These are phyloP conservation scores for Syngnathus floridae DNA, from an alignment of 2,113 vertebrate genomes.

Conservation along the genomic window DNA sequence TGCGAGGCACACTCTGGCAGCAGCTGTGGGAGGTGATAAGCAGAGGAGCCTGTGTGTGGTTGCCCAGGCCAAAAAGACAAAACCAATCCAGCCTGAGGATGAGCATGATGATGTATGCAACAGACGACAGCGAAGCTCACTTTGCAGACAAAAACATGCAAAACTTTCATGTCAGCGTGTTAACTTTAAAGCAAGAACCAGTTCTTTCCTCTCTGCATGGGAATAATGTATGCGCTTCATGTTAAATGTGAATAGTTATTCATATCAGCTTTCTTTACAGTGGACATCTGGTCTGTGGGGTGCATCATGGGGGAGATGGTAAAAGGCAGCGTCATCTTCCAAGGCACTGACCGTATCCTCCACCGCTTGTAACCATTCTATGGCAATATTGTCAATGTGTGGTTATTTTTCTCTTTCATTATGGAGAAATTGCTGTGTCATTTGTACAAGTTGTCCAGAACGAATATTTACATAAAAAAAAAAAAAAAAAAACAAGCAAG, in stretches of 20 bases:
- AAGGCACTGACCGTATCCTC: conserved; percentile 99
- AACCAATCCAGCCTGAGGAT: conserved; percentile 36
- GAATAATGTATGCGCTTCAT: conserved; percentile 9
- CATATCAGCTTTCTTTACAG: conserved; percentile 79
- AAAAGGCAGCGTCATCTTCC: conserved; percentile 98
- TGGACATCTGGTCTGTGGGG: conserved; percentile 99
- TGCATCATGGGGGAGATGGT: conserved; percentile 99
- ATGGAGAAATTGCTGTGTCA: not conserved
- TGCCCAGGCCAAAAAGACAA: conserved; percentile 18
- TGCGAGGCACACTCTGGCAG: conserved; percentile 23
- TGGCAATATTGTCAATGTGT: not conserved
- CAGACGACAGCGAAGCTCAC: conserved; percentile 1
- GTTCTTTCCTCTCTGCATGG: not conserved
- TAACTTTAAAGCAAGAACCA: conserved; percentile 4
- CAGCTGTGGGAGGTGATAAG: conserved; percentile 66
- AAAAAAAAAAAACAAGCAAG: not conserved
- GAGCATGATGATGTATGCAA: conserved; percentile 30
- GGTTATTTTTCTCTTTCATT: not conserved
- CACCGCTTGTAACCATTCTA: conserved; percentile 29
- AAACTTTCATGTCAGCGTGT: conserved; percentile 16
- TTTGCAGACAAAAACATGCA: conserved; percentile 6
- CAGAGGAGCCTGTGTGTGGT: conserved; percentile 33
- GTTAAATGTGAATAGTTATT: conserved; percentile 4
- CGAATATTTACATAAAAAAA: not conserved
- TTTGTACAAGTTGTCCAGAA: not conserved